phyloP scores from a whole-genome alignment of 2,113 vertebrate species.

The Sylvia atricapilla region DNA sequence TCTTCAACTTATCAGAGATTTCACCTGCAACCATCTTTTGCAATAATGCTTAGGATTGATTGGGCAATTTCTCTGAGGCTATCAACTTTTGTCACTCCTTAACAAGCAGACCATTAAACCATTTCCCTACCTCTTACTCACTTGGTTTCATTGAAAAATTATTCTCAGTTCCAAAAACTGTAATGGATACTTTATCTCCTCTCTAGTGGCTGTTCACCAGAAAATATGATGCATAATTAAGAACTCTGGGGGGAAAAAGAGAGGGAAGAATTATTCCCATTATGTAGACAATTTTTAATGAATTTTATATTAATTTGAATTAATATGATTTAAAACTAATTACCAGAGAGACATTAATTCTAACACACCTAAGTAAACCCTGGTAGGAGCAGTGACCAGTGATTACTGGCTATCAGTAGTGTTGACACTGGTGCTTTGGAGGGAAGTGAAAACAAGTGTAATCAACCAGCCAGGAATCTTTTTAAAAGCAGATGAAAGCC shows the following conservation, averaged over 20 bases:
- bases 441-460: neutral
- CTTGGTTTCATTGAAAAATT: neutral
- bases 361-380: neutral
- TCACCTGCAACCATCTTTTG: neutral
- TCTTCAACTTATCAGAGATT: neutral
- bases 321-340: slow-evolving; percentile 23
- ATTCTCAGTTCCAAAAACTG: slow-evolving; percentile 14
- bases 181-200: slow-evolving; percentile 32
- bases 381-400: neutral
- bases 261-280: neutral
- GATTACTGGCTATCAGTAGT: neutral
- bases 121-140: neutral
- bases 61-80: neutral
- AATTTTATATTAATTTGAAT: slow-evolving; percentile 22
- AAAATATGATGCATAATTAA: slow-evolving; percentile 48
- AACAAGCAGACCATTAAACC: slow-evolving; percentile 11
- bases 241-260: neutral
- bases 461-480: neutral
- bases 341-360: neutral
- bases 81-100: neutral
- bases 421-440: neutral
- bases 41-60: neutral
- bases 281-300: neutral
- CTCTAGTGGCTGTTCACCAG: slow-evolving; percentile 9
- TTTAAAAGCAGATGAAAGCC: neutral